These are phyloP conservation scores for Heliocidaris tuberculata DNA, from an alignment of 35 echinoderm and acorn worm genomes.

Conservation along the genomic window DNA sequence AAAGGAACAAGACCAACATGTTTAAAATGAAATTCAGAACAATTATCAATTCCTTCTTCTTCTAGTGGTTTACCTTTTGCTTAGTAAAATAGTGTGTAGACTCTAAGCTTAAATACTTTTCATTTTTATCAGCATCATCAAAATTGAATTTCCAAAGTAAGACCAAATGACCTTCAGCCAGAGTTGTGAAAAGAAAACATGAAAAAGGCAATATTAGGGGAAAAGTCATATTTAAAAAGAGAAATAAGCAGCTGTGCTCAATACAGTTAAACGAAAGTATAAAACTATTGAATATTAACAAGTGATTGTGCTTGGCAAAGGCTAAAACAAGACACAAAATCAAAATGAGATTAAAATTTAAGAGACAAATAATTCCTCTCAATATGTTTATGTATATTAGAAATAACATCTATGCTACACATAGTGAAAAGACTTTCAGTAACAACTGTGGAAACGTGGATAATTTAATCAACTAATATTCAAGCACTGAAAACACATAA, in stretches of 20 bases:
- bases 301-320: neutral
- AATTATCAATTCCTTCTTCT: neutral
- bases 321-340: neutral
- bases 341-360: neutral
- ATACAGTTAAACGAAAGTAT: too few species aligned
- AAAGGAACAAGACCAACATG: neutral
- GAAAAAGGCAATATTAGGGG: neutral
- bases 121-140: neutral
- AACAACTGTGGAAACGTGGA: too few species aligned
- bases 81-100: neutral
- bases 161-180: neutral
- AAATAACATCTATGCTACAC: too few species aligned
- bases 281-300: too few species aligned
- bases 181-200: neutral
- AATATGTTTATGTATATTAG: too few species aligned
- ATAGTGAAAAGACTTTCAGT: too few species aligned
- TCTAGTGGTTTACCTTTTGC: neutral
- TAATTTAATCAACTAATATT: too few species aligned
- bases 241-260: neutral
- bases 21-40: neutral
- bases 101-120: neutral
- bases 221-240: too few species aligned
- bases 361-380: neutral
- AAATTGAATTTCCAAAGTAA: neutral
- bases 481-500: too few species aligned